Evolutionary conservation across 2,888 invertebrate genomes (phyloP), one percentile per base, ranked within the genome.

Genomic region (Andrena chrysosceles): DNA sequence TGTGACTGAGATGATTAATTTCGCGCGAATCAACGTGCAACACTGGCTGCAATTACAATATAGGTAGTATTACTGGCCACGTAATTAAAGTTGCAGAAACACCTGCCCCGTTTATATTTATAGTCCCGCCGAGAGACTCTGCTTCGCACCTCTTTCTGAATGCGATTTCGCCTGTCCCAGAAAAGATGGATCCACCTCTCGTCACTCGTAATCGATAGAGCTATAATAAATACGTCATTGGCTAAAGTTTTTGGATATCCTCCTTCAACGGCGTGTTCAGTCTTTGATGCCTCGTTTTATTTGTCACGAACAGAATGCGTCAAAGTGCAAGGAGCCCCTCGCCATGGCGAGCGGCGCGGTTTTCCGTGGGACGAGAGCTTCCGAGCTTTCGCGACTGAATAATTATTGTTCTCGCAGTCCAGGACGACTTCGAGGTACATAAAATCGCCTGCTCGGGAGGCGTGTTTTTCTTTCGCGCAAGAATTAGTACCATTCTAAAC

Each of bases 201-300:
- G 52, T 62, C 52, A 35, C 16, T 23, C 49, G 60, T 31, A 63
- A 63, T 81, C 54, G 48, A 68, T 66, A 29, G 63, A 68, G 62
- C 60, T 68, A 81, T 26, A 73, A 77, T 82, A 85, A 85, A 86
- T 80, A 86, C 67, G 71, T 69, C 64, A 76, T 81, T 70, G 73
- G 70, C 80, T 76, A 77, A 72, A n/a, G 68, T 64, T 76, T 77
- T 64, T 60, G 75, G 56, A 70, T 72, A 69, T 78, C 48, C 75
- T 71, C 72, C 63, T 4, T 59, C 63, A 69, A 78, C 64, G 54
- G 48, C 63, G 64, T 54, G 79, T 82, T 87, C 88, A 85, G 84
- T 87, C 88, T 87, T 87, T 52, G 77, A 79, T 83, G 76, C 78
- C 70, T 72, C 69, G 62, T 76, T 42, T 42, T 78, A 63, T 67